phyloP scores from a whole-genome alignment of 2,797 vertebrate species.

The Orestias chungarensis region DNA sequence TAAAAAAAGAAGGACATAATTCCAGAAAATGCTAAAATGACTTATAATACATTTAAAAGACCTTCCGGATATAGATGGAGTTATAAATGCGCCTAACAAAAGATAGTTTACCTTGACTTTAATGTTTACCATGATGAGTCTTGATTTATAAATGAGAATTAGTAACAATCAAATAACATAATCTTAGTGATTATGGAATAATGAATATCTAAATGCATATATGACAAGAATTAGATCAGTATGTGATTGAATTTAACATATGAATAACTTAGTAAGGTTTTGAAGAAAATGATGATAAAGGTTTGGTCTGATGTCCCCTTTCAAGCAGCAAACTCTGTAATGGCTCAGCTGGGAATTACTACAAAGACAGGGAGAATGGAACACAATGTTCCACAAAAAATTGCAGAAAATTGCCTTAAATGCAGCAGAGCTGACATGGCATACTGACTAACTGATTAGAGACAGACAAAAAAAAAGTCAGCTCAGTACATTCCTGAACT shows the following conservation, averaged over 20 bases:
- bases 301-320: conserved; percentile 28
- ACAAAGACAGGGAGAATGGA: conserved; percentile 24
- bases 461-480: conserved; percentile 26
- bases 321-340: conserved; percentile 34
- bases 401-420: conserved; percentile 36
- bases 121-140: background rate
- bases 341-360: conserved; percentile 21
- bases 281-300: conserved; percentile 36
- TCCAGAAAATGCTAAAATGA: conserved; percentile 7
- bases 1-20: conserved; percentile 6
- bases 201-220: conserved; percentile 18
- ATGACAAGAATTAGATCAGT: conserved; percentile 25
- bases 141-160: conserved; percentile 33
- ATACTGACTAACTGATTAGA: conserved; percentile 35
- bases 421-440: conserved; percentile 17
- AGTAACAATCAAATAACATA: conserved; percentile 46
- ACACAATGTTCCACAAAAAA: conserved; percentile 29
- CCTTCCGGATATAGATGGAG: background rate
- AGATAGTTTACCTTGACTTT: background rate
- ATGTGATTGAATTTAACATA: conserved; percentile 43
- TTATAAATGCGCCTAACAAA: background rate
- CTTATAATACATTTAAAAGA: background rate
- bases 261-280: conserved; percentile 33
- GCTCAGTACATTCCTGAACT: conserved; percentile 10
- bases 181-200: conserved; percentile 17